Evolutionary conservation across 2,113 vertebrate genomes (phyloP).

Genomic region (Cyanoramphus novaezelandiae): DNA sequence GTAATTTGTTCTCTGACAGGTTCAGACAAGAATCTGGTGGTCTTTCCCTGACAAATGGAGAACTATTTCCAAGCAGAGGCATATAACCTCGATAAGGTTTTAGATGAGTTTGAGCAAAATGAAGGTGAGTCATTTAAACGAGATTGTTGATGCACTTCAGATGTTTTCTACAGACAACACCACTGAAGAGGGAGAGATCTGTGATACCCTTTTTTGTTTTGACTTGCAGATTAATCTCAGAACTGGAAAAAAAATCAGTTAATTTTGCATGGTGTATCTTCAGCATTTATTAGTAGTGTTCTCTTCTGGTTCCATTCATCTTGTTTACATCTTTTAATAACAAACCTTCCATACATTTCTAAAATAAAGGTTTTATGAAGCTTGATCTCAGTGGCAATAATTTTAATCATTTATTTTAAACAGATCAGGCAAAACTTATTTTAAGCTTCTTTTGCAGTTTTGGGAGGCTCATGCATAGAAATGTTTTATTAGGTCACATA

Average conservation of each 20-base stretch:
- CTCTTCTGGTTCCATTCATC: neutral
- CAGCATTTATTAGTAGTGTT: neutral
- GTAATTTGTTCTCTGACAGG: slow-evolving; percentile 72
- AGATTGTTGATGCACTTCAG: neutral
- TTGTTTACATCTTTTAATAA: neutral
- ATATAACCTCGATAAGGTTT: slow-evolving; percentile 99
- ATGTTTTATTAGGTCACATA: slow-evolving; percentile 19
- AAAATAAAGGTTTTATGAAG: neutral
- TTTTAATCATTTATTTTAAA: neutral
- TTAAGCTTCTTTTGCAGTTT: neutral
- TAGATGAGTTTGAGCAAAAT: slow-evolving; percentile 99
- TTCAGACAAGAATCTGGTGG: slow-evolving; percentile 82
- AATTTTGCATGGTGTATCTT: neutral
- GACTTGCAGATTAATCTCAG: neutral
- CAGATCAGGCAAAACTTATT: neutral
- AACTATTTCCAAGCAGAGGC: slow-evolving; percentile 99
- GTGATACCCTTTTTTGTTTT: neutral
- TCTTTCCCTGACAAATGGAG: slow-evolving; percentile 95
- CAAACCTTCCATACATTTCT: neutral
- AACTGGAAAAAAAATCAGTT: neutral
- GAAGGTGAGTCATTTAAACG: slow-evolving; percentile 84
- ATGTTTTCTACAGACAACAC: neutral
- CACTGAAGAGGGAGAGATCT: neutral
- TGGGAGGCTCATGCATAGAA: neutral
- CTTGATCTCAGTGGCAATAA: neutral